Evolutionary conservation across 2,888 invertebrate species (phyloP), one percentile per base, ranked within the genome.

Genomic region (Unio pictorum): DNA sequence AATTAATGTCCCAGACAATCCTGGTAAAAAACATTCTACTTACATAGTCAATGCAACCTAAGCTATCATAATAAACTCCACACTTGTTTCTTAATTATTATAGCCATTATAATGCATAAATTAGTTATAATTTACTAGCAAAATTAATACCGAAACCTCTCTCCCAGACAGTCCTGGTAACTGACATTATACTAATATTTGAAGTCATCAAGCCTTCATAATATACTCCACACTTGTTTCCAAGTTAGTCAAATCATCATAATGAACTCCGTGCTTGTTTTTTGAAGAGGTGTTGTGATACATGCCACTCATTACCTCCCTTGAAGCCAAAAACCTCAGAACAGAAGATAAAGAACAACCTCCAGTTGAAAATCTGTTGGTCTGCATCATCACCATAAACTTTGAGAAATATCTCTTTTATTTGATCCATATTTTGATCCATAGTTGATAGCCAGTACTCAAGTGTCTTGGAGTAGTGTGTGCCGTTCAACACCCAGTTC

Each of bases 301-400:
- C 79, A 64, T 81, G 81, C 87, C 87, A 87, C 61, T 87, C 84
- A 73, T 86, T 87, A n/a, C 87, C 87, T 60, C 74, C 74, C n/a
- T 76, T 78, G 67, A 75, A 85, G 1, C 82, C 84, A 74, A 87
- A 87, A 57, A 85, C 85, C 72, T 87, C 87, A 0, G 85, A 84
- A 75, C 86, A 86, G 68, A 86, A 87, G 55, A 87, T 86, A 67
- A 84, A 87, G 74, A 87, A 87, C 18, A 86, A 71, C 61, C 87
- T 72, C 85, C 85, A 87, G 71, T 86, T 86, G 69, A 85, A 84
- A 54, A 85, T 58, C 67, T 86, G 84, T 69, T 86, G 77, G 7
- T 81, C 82, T 20, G 80, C 81, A 56, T 84, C 82, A 18, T 75
- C 67, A 0, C 85, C 86, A 64, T 85, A 87, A 0, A 76, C 76